phyloP scores from a whole-genome alignment of 2,113 vertebrate genomes.

The Cynoglossus semilaevis region DNA sequence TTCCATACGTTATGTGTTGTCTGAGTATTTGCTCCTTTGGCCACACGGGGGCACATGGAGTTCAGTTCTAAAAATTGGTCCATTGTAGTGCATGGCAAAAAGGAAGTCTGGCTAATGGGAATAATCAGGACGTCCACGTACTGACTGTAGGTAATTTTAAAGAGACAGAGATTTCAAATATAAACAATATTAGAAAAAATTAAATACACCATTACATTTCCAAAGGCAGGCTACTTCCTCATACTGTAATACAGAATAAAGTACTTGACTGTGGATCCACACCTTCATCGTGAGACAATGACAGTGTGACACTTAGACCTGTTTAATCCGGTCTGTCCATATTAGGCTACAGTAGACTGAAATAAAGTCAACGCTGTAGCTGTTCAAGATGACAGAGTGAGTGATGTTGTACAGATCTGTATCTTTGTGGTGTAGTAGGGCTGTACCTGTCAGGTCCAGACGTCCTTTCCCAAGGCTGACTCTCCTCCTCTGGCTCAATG shows the following conservation, averaged over 20 bases:
- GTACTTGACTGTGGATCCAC: slow-evolving; percentile 2
- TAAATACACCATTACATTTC: too few relatives aligned
- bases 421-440: slow-evolving; percentile 9
- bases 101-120: too few relatives aligned
- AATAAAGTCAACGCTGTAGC: background rate
- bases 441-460: slow-evolving; percentile 75
- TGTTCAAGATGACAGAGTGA: background rate
- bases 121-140: too few relatives aligned
- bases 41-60: slow-evolving; percentile 56
- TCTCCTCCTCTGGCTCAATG: slow-evolving; percentile 71
- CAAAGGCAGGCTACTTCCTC: background rate
- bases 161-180: too few relatives aligned
- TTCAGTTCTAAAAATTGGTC: slow-evolving; percentile 7
- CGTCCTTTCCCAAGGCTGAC: slow-evolving; percentile 63
- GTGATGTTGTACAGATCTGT: background rate
- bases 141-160: too few relatives aligned
- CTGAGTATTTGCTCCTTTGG: slow-evolving; percentile 9
- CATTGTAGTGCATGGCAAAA: background rate
- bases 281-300: slow-evolving; percentile 1
- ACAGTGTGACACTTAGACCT: slow-evolving; percentile 14
- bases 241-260: slow-evolving; percentile 20
- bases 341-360: background rate
- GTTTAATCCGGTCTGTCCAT: slow-evolving; percentile 7
- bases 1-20: too few relatives aligned
- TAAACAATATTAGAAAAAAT: too few relatives aligned